Percentiles rank a stretch among this genome's conserved stretches.
Evolutionary conservation across 2,113 vertebrate species (phyloP).

Genomic region (Otis tarda): DNA sequence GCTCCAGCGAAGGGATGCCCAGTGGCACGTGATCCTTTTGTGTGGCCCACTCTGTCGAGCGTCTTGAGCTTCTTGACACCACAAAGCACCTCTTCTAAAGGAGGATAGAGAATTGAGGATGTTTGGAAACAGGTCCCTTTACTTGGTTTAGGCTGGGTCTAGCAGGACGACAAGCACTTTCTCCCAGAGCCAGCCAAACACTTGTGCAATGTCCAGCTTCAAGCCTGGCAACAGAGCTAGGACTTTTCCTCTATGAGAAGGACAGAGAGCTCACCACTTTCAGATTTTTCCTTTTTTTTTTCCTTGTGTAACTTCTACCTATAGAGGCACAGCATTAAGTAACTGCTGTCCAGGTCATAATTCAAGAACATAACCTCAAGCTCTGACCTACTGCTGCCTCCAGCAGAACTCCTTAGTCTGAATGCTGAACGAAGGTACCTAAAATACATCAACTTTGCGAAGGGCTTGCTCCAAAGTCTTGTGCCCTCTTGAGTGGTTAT

Average conservation of each 20-base stretch:
- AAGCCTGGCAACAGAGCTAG: not conserved
- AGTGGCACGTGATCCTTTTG: not conserved
- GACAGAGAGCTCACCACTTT: not conserved
- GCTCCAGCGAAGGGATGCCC: not conserved
- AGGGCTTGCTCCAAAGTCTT: not conserved
- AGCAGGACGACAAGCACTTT: accelerated
- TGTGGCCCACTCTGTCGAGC: not conserved
- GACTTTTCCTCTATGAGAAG: not conserved
- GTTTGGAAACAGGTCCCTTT: not conserved
- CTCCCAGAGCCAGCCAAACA: not conserved
- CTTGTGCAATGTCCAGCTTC: not conserved
- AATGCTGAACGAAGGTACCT: not conserved
- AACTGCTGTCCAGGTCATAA: not conserved
- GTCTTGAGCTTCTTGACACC: not conserved
- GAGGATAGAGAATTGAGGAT: not conserved
- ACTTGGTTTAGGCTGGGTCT: not conserved
- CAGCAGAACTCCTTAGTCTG: not conserved
- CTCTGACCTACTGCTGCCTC: not conserved
- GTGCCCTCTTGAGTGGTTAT: not conserved
- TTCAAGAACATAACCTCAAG: not conserved
- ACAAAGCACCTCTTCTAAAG: not conserved
- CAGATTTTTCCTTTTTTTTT: not conserved
- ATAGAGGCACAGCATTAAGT: not conserved
- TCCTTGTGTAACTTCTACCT: not conserved
- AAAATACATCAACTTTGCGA: not conserved